A percentile compares a stretch with the other conserved stretches of the same genome.
These are phyloP conservation scores for Himalopsyche tibetana DNA, from an alignment of 2,888 invertebrate genomes.

Conservation along the genomic window DNA sequence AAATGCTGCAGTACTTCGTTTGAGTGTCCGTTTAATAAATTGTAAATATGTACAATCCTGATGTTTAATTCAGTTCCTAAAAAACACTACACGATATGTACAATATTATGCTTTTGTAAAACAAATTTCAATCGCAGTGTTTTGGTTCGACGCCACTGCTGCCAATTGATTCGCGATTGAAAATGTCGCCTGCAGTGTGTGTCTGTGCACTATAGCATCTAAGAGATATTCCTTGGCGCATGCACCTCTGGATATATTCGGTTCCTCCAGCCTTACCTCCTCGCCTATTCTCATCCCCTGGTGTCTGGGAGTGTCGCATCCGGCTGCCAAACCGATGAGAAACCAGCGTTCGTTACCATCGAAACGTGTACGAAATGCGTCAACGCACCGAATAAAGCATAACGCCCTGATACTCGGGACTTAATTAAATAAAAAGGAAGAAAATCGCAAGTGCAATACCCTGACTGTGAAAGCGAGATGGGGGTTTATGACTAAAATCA, in stretches of 20 bases:
- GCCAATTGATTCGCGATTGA: slow-evolving; percentile 12
- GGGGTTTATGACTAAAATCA: no score
- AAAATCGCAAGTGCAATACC: no score
- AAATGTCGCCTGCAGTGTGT: neutral
- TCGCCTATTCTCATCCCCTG: neutral
- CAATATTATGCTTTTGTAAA: no score
- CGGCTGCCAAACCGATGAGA: neutral
- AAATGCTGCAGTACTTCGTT: no score
- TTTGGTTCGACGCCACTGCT: neutral
- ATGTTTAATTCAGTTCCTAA: no score
- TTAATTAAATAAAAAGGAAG: no score
- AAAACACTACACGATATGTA: no score
- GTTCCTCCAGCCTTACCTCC: neutral
- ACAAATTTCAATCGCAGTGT: no score
- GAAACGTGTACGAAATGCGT: neutral
- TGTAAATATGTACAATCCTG: no score
- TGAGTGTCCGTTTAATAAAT: no score
- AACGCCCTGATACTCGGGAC: no score
- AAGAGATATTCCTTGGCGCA: slow-evolving; percentile 1
- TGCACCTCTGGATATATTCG: neutral
- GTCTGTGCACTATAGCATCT: neutral
- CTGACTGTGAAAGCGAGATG: no score
- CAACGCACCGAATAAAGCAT: neutral
- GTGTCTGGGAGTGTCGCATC: neutral
- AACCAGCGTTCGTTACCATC: neutral